A percentile compares a stretch with the other conserved stretches of the same genome.
Conservation (phyloP, 2,797 vertebrate species). For the Hypotaenidia philippensis region DNA sequence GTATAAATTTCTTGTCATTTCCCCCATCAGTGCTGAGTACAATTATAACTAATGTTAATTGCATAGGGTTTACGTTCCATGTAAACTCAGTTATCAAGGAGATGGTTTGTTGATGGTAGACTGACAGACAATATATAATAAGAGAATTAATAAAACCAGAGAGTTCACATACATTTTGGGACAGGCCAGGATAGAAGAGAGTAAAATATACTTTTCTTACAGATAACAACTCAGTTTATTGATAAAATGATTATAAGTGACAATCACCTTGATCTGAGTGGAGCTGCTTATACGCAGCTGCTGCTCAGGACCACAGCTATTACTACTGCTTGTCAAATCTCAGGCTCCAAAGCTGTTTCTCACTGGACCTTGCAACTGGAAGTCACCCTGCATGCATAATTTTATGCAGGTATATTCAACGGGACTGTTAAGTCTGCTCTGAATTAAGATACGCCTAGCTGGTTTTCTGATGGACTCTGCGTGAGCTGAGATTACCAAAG, state of each 20-base stretch:
- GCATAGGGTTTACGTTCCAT: neutral
- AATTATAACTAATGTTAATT: conserved; percentile 17
- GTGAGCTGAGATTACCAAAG: neutral
- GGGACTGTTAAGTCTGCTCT: neutral
- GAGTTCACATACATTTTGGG: neutral
- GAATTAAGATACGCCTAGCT: neutral
- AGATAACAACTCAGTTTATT: neutral
- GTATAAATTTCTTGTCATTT: conserved; percentile 12
- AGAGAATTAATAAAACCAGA: neutral
- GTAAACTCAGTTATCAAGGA: neutral
- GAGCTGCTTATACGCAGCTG: neutral
- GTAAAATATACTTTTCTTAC: neutral
- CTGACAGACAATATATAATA: neutral
- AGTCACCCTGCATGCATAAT: neutral
- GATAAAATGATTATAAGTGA: neutral
- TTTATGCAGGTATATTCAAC: neutral
- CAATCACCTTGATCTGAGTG: neutral
- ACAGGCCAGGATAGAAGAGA: neutral
- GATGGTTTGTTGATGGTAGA: neutral
- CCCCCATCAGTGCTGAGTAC: neutral
- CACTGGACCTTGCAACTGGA: neutral
- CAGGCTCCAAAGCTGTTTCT: neutral
- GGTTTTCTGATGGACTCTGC: neutral
- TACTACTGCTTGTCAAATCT: neutral
- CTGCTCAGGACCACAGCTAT: neutral